phyloP scores from a whole-genome alignment of 1,140 invertebrate genomes.

The Aphis craccivora region DNA sequence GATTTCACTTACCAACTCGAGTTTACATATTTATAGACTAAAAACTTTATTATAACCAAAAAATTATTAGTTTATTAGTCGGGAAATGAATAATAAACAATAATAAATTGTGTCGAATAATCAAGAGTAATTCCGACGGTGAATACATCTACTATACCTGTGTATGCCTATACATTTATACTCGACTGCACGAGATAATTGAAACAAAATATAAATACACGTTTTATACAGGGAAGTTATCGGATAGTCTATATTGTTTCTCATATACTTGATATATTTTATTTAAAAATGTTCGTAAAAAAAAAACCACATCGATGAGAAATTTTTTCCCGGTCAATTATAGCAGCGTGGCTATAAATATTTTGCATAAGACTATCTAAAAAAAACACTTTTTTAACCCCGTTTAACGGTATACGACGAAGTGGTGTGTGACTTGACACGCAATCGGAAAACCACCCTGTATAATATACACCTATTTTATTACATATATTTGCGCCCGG shows the following conservation, averaged over 20 bases:
- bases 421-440: not conserved
- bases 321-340: not conserved
- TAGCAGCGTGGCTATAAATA: not conserved
- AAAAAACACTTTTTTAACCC: not conserved
- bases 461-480: not conserved
- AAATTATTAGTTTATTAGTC: not conserved
- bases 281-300: not conserved
- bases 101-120: not conserved
- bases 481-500: too few relatives aligned
- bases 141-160: not conserved
- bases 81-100: not conserved
- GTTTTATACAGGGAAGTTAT: not conserved
- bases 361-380: not conserved
- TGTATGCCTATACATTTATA: not conserved
- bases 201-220: not conserved
- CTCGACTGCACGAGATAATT: not conserved
- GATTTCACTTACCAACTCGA: not conserved
- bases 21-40: not conserved
- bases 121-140: not conserved
- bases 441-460: not conserved
- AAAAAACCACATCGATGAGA: not conserved
- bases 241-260: not conserved
- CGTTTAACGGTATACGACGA: too few relatives aligned
- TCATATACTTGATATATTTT: not conserved
- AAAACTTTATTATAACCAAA: not conserved